A percentile compares a stretch with the other conserved stretches of the same genome.
phyloP scores from a whole-genome alignment of 2,888 invertebrate species.

The Yponomeuta sedellus region DNA sequence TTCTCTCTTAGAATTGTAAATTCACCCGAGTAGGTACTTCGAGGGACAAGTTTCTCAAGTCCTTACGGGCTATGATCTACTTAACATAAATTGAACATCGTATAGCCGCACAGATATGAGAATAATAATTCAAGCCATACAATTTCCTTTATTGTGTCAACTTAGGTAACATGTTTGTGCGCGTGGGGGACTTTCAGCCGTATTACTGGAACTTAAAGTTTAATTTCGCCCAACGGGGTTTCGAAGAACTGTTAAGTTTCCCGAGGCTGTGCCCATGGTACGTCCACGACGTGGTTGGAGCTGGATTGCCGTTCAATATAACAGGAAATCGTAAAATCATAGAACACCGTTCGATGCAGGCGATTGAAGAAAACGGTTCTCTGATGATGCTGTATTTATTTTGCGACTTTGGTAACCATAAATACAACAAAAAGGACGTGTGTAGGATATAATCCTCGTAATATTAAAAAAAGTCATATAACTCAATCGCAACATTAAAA shows the following conservation, averaged over 20 bases:
- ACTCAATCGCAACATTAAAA: too few relatives aligned
- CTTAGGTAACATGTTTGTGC: not conserved
- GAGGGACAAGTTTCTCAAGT: not conserved
- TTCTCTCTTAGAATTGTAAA: not conserved
- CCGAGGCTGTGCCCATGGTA: conserved; percentile 19
- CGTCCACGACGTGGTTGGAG: conserved; percentile 19
- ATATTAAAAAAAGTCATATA: too few relatives aligned
- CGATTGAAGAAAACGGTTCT: not conserved
- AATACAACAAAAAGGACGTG: too few relatives aligned
- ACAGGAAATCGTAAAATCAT: conserved; percentile 30
- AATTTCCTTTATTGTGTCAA: conserved; percentile 2
- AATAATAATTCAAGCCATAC: not conserved
- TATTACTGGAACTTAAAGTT: not conserved
- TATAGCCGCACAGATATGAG: not conserved
- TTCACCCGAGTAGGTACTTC: not conserved
- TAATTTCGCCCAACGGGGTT: not conserved
- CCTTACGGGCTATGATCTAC: not conserved
- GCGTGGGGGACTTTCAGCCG: not conserved
- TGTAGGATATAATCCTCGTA: too few relatives aligned
- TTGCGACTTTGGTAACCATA: too few relatives aligned
- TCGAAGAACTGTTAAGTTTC: conserved; percentile 10
- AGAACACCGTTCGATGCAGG: conserved; percentile 19
- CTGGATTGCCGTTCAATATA: conserved; percentile 28
- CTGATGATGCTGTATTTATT: not conserved
- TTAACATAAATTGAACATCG: not conserved